Evolutionary conservation across 2,888 invertebrate genomes (phyloP).

Genomic region (Pasiphila rectangulata): DNA sequence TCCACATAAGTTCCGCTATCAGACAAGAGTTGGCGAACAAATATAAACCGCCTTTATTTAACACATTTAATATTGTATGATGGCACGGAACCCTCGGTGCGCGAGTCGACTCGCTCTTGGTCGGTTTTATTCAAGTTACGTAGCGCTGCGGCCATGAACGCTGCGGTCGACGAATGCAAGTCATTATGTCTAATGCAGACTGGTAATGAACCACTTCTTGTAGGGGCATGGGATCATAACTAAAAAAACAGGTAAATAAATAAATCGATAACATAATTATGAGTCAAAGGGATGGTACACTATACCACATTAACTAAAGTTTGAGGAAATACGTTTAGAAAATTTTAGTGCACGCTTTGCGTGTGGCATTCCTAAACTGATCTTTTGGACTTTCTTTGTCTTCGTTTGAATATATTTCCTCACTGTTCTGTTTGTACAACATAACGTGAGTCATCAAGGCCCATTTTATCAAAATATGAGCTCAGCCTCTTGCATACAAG

Average conservation of each 20-base stretch:
- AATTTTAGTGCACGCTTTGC: background rate
- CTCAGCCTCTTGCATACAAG: too few species aligned
- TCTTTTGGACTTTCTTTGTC: background rate
- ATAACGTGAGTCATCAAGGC: background rate
- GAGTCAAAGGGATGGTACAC: too few species aligned
- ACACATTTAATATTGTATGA: background rate
- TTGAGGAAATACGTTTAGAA: background rate
- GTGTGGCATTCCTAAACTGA: background rate
- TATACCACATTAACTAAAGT: too few species aligned
- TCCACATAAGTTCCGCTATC: too few species aligned
- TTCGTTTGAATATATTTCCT: background rate
- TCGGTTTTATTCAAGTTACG: background rate
- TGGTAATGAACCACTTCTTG: background rate
- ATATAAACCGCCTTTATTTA: background rate
- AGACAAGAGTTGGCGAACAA: too few species aligned
- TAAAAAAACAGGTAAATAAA: too few species aligned
- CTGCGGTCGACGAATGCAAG: slow-evolving; percentile 8
- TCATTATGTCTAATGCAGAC: background rate
- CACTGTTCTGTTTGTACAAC: background rate
- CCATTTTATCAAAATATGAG: too few species aligned
- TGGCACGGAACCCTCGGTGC: too few species aligned
- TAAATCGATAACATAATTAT: too few species aligned
- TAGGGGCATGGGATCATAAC: too few species aligned
- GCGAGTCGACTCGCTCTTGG: background rate
- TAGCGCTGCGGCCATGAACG: slow-evolving; percentile 8